Percentiles rank a stretch among this genome's conserved stretches.
Conservation (phyloP, 2,888 invertebrate genomes). For the Agrotis puta region DNA sequence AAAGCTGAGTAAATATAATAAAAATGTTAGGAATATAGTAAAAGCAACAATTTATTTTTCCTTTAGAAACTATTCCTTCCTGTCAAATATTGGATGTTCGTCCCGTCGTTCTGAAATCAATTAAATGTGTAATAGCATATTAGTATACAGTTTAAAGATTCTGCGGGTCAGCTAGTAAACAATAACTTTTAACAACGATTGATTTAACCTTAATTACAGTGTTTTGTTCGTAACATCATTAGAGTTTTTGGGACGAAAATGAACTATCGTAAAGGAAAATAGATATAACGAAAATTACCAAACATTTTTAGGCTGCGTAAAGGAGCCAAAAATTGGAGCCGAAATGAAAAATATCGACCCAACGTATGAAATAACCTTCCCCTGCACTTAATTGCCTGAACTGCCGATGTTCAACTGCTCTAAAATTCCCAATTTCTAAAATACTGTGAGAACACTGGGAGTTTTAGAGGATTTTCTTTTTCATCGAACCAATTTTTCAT, state of each 20-base stretch:
- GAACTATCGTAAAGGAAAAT: neutral
- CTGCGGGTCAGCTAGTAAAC: too few species aligned
- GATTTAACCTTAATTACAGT: neutral
- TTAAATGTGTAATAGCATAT: too few species aligned
- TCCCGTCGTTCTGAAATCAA: too few species aligned
- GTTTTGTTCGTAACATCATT: too few species aligned
- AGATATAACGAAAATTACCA: slow-evolving; percentile 14
- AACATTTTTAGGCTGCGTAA: slow-evolving; percentile 16
- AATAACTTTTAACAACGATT: neutral
- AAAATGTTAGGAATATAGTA: too few species aligned
- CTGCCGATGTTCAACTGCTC: slow-evolving; percentile 3
- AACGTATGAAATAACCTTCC: slow-evolving; percentile 19
- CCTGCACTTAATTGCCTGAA: slow-evolving; percentile 9
- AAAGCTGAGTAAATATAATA: too few species aligned
- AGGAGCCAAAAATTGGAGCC: slow-evolving; percentile 32
- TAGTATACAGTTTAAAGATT: too few species aligned
- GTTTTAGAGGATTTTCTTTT: neutral
- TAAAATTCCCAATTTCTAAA: neutral
- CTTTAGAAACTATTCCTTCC: too few species aligned
- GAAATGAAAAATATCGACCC: slow-evolving; percentile 7
- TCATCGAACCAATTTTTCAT: too few species aligned
- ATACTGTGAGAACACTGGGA: neutral
- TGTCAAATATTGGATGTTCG: too few species aligned
- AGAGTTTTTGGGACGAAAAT: neutral
- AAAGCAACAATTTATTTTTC: too few species aligned